These are phyloP conservation scores for Nemurella pictetii DNA, from an alignment of 2,888 invertebrate genomes.

Conservation along the genomic window DNA sequence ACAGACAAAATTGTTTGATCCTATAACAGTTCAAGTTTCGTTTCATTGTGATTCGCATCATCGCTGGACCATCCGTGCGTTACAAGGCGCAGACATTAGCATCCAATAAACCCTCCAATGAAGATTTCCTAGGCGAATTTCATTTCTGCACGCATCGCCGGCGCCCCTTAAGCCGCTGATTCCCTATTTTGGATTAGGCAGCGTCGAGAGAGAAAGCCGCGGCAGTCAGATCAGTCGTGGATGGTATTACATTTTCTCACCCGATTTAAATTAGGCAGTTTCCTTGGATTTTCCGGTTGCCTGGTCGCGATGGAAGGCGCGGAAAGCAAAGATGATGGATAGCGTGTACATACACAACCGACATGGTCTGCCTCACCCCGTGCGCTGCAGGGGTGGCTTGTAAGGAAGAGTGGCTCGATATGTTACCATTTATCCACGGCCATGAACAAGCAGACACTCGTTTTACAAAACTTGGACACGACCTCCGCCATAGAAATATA, in stretches of 20 bases:
- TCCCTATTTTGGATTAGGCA: background rate
- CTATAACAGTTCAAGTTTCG: too few species aligned
- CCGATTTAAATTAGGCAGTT: conserved; percentile 20
- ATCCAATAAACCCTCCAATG: background rate
- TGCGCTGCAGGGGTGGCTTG: background rate
- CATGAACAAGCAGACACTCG: background rate
- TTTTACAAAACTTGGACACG: background rate
- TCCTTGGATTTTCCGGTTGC: conserved; percentile 18
- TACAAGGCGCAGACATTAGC: background rate
- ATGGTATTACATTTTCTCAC: conserved; percentile 8
- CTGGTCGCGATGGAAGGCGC: background rate
- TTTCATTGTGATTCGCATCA: background rate
- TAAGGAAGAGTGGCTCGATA: background rate
- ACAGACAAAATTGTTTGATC: too few species aligned
- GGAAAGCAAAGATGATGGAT: conserved; percentile 2
- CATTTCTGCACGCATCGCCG: background rate
- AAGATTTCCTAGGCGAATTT: background rate
- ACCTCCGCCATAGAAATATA: background rate
- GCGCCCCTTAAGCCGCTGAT: background rate
- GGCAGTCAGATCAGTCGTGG: background rate
- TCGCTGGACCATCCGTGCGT: background rate
- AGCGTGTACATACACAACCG: conserved; percentile 3
- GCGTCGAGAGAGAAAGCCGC: background rate
- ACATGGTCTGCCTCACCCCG: background rate
- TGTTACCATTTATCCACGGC: background rate